A percentile compares a stretch with the other conserved stretches of the same genome.
These are phyloP conservation scores for Lepisosteus oculatus DNA, from an alignment of 2,113 vertebrate genomes.

Conservation along the genomic window DNA sequence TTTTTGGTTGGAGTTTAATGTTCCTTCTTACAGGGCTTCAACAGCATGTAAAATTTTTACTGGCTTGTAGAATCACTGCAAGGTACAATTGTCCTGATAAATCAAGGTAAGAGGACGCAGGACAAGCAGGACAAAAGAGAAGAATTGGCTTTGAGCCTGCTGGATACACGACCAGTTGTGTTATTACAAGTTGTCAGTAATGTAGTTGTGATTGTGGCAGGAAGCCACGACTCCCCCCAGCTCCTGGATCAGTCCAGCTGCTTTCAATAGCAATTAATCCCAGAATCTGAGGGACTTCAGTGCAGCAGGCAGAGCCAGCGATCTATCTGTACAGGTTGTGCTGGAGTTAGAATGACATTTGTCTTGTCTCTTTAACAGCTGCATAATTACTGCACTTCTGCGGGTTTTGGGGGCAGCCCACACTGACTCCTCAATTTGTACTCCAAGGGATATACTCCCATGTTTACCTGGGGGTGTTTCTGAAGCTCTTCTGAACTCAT, in stretches of 20 bases:
- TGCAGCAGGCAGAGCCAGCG: background rate
- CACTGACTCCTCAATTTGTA: background rate
- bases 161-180: background rate
- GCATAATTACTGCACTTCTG: background rate
- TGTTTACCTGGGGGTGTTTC: background rate
- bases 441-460: background rate
- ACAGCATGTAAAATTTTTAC: no score
- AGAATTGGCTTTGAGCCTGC: background rate
- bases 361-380: background rate
- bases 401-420: background rate
- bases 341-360: conserved; percentile 3
- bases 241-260: background rate
- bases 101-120: background rate
- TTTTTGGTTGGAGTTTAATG: no score
- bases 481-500: background rate
- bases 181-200: conserved; percentile 1
- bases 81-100: background rate
- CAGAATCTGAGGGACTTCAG: background rate
- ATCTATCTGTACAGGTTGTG: background rate
- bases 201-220: background rate
- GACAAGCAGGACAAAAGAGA: background rate
- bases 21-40: no score
- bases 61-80: no score
- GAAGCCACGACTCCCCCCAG: background rate
- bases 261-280: background rate